Base-by-base conservation (phyloP, 1,140 invertebrate species). In the Arion vulgaris region DNA sequence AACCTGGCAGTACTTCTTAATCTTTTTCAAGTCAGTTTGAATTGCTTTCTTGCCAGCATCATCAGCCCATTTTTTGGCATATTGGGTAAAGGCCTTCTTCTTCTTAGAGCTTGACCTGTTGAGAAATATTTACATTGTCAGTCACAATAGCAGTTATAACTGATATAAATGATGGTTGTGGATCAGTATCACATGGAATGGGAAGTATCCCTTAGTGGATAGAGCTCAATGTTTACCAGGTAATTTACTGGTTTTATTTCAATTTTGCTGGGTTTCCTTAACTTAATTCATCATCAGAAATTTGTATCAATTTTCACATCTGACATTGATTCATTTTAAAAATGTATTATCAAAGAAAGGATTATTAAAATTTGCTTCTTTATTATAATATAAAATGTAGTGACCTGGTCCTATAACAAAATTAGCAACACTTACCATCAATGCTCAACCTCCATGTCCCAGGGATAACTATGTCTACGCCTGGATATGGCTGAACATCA, bases 21-120 rank as follows among this genome's bases (percentile, higher is more conserved):
- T 99, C 93, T 98, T 99, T 91, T 95, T 96, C 86, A 99, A 96
- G 89, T 99, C 97, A 85, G 96, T 96, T 86, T 99, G 97, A 92
- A 99, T 99, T 77, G 97, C 96, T 93, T 99, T 98, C 92, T 96
- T 96, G 68, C 99, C 98, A 84, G 96, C 94, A 87, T 97, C 95
- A 94, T 99, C 98, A 89, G 97, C 95, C 98, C 98, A 99, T 93
- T 99, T 99, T 94, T 99, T 99, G 90, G 96, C 96, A 80, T 97
- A 95, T 93, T 99, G 99, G 83, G 97, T 98, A 93, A 99, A 99
- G 87, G 99, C 99, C 97, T 99, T 99, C 97, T 99, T 99, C 97
- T 99, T 99, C 95, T 99, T 99, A 92, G 97, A 98, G 93, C 98
- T 98, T 94, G 98, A 99, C 99, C 98, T 99, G 86, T 90, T 85